A percentile compares a stretch with the other conserved stretches of the same genome.
Evolutionary conservation across 2,888 invertebrate genomes (phyloP).

Genomic region (Melieria omissa): DNA sequence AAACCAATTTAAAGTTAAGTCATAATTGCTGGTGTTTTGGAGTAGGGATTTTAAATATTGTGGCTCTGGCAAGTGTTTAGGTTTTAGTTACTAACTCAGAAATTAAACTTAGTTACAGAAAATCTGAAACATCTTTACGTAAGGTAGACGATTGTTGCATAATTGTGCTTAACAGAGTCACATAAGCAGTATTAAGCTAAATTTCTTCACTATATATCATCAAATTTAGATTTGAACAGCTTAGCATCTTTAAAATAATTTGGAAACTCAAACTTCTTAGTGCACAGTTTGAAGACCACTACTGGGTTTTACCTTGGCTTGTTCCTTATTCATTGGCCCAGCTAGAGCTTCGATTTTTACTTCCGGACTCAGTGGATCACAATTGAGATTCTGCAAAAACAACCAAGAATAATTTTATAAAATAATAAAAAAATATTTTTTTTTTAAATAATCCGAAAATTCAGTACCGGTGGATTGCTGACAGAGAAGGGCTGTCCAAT

Average conservation of each 20-base stretch:
- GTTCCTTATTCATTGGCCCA: conserved; percentile 86
- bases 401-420: background rate
- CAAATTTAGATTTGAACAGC: no score
- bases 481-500: conserved; percentile 85
- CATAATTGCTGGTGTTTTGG: no score
- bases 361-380: conserved; percentile 75
- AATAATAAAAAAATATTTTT: background rate
- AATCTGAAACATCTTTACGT: no score
- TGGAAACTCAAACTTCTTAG: no score
- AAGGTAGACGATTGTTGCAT: no score
- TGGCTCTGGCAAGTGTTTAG: no score
- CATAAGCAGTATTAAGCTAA: background rate
- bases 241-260: no score
- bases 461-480: conserved; percentile 72
- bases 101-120: no score
- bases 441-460: background rate
- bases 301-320: conserved; percentile 69
- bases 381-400: conserved; percentile 69
- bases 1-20: background rate
- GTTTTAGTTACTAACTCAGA: no score
- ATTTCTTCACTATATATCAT: background rate
- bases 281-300: no score
- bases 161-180: no score
- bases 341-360: conserved; percentile 87
- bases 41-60: no score